Evolutionary conservation across 2,797 vertebrate species (phyloP), one percentile per base, ranked within the genome.

Genomic region (Chelonia mydas): DNA sequence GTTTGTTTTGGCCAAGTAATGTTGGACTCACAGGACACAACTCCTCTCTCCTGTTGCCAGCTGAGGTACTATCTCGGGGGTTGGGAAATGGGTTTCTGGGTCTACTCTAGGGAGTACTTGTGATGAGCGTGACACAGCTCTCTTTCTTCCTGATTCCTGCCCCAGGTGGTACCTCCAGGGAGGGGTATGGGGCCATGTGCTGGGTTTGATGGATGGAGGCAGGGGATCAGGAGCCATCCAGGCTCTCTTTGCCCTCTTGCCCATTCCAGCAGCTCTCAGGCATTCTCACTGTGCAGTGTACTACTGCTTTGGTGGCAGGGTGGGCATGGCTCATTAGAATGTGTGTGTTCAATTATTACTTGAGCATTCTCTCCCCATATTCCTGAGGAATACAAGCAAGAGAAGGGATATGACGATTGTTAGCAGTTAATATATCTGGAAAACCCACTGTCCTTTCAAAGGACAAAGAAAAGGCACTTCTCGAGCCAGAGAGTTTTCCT

Each of bases 401-500:
- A 53, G 25, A 92, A 87, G 90, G n/a, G 28, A 93, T 90, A 28
- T 25, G 85, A 9, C 15, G 0, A 6, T 25, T 59, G 55, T 86
- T 84, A 55, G 12, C 45, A 78, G 1, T 84, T 88, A 83, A 68
- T 88, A 87, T 81, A 83, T 78, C 59, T 77, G 12, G 81, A 80
- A 84, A 93, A 81, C 19, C 90, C 91, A 33, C 59, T 61, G 59
- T 16, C 31, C 59, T 61, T 94, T 93, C 51, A 86, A 79, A 84
- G 82, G 93, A 31, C 55, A 86, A 61, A 15, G 81, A 93, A 87
- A 93, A 89, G 28, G 7, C 3, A 1, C 81, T 76, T 94, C 2
- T 3, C 8, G 88, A 84, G 27, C 81, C 95, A 90, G 61, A 86
- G 59, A 21, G 6, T 55, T 96, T 93, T 95, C 68, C 49, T 92